Evolutionary conservation across 2,888 invertebrate species (phyloP).

Genomic region (Caenorhabditis japonica): DNA sequence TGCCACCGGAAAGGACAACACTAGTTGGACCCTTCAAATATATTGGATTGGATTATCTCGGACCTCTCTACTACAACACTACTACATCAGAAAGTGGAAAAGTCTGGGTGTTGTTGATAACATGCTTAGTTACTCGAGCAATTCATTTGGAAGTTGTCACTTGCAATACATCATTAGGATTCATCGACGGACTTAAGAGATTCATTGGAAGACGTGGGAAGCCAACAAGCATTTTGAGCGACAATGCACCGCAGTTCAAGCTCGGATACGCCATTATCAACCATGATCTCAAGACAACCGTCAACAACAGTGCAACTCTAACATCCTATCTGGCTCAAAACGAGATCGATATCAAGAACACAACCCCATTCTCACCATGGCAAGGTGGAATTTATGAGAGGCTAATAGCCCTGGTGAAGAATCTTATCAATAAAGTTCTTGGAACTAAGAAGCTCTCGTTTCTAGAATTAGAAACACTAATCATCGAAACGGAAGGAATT

Average conservation of each 20-base stretch:
- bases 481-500: constrained; percentile 6
- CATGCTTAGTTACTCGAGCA: too few relatives aligned
- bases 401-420: not conserved
- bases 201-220: constrained; percentile 77
- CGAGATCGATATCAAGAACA: constrained; percentile 2
- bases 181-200: constrained; percentile 64
- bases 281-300: not conserved
- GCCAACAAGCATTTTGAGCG: constrained; percentile 70
- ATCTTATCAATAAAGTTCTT: not conserved
- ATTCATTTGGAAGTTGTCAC: constrained; percentile 77
- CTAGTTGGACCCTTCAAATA: constrained; percentile 70
- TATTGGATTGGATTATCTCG: constrained; percentile 77
- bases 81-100: too few relatives aligned
- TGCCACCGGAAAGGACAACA: not conserved
- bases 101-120: too few relatives aligned
- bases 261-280: too few relatives aligned
- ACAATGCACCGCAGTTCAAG: constrained; percentile 78
- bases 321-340: not conserved
- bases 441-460: not conserved
- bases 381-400: constrained; percentile 5
- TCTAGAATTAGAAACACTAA: not conserved
- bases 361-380: constrained; percentile 4
- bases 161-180: constrained; percentile 66
- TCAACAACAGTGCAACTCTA: not conserved
- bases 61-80: constrained; percentile 78